Evolutionary conservation across 1,140 invertebrate species (phyloP).

Genomic region (Cyclina sinensis): DNA sequence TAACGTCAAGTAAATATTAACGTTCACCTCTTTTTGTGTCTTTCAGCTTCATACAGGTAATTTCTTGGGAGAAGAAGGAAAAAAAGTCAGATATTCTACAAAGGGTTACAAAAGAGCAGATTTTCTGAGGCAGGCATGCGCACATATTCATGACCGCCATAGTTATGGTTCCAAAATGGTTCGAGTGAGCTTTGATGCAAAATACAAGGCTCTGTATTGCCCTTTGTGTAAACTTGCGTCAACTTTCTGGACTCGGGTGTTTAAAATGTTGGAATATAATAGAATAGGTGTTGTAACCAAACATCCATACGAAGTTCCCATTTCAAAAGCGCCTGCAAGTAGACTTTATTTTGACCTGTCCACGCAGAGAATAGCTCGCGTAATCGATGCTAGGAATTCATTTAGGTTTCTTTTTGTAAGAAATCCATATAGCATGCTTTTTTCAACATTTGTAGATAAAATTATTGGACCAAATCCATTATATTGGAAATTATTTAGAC

Average conservation of each 20-base stretch:
- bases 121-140: not conserved
- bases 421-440: slow-evolving; percentile 26
- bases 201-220: slow-evolving; percentile 20
- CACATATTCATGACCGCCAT: too few relatives aligned
- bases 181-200: not conserved
- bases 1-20: too few relatives aligned
- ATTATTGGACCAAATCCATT: slow-evolving; percentile 47
- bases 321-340: not conserved
- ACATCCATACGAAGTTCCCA: slow-evolving; percentile 45
- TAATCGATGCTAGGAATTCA: not conserved
- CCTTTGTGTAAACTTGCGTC: slow-evolving; percentile 41
- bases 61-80: too few relatives aligned
- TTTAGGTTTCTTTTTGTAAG: slow-evolving; percentile 54
- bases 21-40: too few relatives aligned
- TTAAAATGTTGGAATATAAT: slow-evolving; percentile 6
- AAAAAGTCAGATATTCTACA: not conserved
- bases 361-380: not conserved
- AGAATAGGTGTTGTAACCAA: not conserved
- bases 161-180: not conserved
- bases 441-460: slow-evolving; percentile 54
- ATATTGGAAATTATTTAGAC: slow-evolving; percentile 28
- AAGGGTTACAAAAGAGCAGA: slow-evolving; percentile 7
- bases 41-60: too few relatives aligned
- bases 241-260: slow-evolving; percentile 39
- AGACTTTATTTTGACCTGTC: not conserved